Percentiles rank a stretch among this genome's conserved stretches.
Conservation (phyloP, 2,113 vertebrate species). For the Cairina moschata region DNA sequence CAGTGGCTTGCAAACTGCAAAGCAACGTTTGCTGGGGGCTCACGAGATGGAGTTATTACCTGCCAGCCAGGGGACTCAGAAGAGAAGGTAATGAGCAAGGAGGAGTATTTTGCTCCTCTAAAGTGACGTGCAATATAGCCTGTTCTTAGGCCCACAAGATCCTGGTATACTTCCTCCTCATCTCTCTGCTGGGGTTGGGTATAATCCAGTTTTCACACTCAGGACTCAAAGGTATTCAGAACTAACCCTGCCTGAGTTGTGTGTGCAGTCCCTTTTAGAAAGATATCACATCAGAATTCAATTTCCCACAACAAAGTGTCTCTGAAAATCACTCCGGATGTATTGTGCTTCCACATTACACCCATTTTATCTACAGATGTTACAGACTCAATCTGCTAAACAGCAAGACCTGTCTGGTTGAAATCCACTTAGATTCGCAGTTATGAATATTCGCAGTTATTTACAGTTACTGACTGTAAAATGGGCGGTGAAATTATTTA, state of each 20-base stretch:
- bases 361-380: not conserved
- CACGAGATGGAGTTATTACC: conserved; percentile 89
- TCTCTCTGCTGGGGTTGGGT: not conserved
- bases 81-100: conserved; percentile 89
- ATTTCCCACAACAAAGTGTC: not conserved
- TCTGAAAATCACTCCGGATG: not conserved
- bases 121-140: not conserved
- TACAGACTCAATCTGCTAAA: not conserved
- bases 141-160: not conserved
- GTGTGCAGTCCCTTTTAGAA: not conserved
- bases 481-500: not conserved
- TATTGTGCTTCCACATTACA: not conserved
- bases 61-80: conserved; percentile 93
- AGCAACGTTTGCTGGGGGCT: conserved; percentile 92
- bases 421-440: not conserved
- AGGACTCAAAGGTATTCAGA: not conserved
- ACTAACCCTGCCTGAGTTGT: not conserved
- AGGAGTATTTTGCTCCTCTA: not conserved
- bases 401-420: not conserved
- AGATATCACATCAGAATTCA: not conserved
- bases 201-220: not conserved
- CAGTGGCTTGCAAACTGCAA: conserved; percentile 98
- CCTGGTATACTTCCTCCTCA: not conserved
- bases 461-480: not conserved
- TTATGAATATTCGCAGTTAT: not conserved